Evolutionary conservation across 2,888 invertebrate genomes (phyloP).

Genomic region (Leptopilina drosophilae): DNA sequence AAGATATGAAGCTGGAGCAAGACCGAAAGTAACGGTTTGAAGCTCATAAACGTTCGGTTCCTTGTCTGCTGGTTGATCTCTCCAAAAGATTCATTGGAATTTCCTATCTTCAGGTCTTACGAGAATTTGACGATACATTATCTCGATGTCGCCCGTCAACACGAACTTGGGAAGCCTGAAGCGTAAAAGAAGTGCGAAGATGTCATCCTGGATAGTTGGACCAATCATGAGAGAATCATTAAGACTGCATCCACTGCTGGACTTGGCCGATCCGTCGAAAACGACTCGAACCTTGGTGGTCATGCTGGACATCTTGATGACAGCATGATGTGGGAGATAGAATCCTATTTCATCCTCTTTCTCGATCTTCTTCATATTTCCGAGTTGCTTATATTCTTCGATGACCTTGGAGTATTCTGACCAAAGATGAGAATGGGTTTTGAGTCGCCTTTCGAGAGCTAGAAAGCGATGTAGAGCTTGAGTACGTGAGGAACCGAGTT

Average conservation of each 20-base stretch:
- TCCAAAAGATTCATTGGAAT: too few relatives aligned
- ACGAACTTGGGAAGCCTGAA: not conserved
- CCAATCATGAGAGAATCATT: not conserved
- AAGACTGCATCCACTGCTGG: too few relatives aligned
- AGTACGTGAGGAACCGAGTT: too few relatives aligned
- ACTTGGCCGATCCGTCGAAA: not conserved
- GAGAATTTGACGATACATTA: not conserved
- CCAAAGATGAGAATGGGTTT: not conserved
- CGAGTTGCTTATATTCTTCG: conserved; percentile 2
- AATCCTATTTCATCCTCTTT: not conserved
- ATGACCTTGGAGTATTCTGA: not conserved
- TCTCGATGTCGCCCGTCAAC: not conserved
- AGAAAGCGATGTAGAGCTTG: conserved; percentile 58
- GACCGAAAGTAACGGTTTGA: too few relatives aligned
- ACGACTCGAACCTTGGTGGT: not conserved
- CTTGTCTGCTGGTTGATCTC: too few relatives aligned
- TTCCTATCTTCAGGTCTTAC: not conserved
- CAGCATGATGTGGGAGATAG: not conserved
- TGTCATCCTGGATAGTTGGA: not conserved
- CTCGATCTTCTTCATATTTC: not conserved
- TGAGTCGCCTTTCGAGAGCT: conserved; percentile 49
- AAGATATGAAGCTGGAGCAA: too few relatives aligned
- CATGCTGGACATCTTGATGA: not conserved
- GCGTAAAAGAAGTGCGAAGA: not conserved
- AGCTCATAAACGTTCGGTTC: too few relatives aligned